Percentiles rank a stretch among this genome's conserved stretches.
These are phyloP conservation scores for Columba janthina DNA, from an alignment of 2,113 vertebrate genomes.

Conservation along the genomic window DNA sequence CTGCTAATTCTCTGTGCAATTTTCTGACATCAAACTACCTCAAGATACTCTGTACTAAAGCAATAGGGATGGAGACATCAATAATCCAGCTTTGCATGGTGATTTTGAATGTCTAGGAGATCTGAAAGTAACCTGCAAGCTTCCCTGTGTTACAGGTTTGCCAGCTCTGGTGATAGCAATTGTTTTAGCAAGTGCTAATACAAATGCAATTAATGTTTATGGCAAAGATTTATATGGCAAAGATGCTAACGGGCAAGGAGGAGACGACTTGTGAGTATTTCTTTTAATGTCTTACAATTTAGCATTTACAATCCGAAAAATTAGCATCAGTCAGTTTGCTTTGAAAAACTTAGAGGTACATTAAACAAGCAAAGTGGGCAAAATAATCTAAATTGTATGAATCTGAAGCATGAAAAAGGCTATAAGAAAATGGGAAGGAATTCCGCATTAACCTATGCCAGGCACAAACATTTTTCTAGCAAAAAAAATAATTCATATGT, in stretches of 20 bases:
- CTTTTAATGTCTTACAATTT: background rate
- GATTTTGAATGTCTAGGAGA: background rate
- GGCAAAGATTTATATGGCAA: conserved; percentile 77
- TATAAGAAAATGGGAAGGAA: background rate
- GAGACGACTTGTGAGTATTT: conserved; percentile 89
- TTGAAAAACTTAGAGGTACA: background rate
- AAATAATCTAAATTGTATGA: background rate
- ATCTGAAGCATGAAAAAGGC: background rate
- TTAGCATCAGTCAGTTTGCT: background rate
- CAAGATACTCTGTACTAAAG: background rate
- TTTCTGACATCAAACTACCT: background rate
- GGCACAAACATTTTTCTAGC: background rate
- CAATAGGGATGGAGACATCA: background rate
- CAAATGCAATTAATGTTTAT: conserved; percentile 73
- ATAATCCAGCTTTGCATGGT: background rate
- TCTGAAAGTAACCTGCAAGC: background rate
- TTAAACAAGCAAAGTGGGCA: background rate
- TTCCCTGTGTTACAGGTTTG: conserved; percentile 81
- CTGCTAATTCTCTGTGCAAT: background rate
- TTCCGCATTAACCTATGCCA: background rate
- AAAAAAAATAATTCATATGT: background rate
- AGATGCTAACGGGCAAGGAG: conserved; percentile 66
- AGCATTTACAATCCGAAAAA: background rate
- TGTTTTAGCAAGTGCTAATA: conserved; percentile 80
- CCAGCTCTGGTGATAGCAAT: conserved; percentile 85